These are phyloP conservation scores for Hirtodrosophila alboralis DNA, from an alignment of 2,888 invertebrate genomes.

Conservation along the genomic window DNA sequence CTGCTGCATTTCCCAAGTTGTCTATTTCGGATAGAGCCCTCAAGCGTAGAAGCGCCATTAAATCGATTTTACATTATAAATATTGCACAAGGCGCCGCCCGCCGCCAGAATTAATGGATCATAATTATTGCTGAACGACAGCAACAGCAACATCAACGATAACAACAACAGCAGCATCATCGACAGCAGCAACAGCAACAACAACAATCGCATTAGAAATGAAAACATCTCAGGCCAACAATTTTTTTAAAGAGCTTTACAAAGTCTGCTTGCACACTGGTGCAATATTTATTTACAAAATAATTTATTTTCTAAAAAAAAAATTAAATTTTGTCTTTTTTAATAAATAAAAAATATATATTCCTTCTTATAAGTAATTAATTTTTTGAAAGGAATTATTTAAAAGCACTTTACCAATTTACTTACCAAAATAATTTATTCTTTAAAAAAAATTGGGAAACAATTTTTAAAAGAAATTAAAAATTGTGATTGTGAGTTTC, in stretches of 20 bases:
- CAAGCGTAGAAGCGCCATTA: slow-evolving; percentile 72
- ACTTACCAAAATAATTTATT: no score
- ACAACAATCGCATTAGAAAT: slow-evolving; percentile 63
- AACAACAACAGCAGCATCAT: slow-evolving; percentile 29
- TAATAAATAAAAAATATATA: no score
- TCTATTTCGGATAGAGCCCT: slow-evolving; percentile 67
- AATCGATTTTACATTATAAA: slow-evolving; percentile 79
- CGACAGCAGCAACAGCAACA: slow-evolving; percentile 24
- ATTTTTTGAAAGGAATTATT: no score
- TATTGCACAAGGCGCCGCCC: slow-evolving; percentile 75
- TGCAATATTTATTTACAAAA: no score
- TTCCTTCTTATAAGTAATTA: no score
- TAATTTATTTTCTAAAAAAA: no score
- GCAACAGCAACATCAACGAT: slow-evolving; percentile 45
- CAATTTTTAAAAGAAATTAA: no score
- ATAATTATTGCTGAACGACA: slow-evolving; percentile 70
- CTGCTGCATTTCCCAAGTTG: slow-evolving; percentile 60
- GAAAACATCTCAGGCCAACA: slow-evolving; percentile 57
- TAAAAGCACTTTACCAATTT: no score
- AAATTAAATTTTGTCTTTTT: no score
- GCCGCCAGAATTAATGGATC: slow-evolving; percentile 76
- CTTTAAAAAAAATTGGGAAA: no score
- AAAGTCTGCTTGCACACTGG: slow-evolving; percentile 41
- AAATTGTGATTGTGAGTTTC: no score
- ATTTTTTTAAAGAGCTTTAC: slow-evolving; percentile 25